Evolutionary conservation across 1,140 invertebrate species (phyloP).

Genomic region (Tetramorium parvispinum): DNA sequence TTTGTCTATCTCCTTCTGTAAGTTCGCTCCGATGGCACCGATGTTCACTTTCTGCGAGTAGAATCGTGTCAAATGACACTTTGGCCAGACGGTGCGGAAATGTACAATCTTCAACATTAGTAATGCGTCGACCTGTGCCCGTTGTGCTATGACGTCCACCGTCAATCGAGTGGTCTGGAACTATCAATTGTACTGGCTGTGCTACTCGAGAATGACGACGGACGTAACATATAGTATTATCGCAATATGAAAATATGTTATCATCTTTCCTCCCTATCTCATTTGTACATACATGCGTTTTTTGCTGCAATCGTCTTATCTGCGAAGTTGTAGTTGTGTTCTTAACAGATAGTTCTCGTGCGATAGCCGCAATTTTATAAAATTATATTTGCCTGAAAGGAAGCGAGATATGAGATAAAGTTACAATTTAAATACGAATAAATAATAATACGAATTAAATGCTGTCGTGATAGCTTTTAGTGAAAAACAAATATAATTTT

Average conservation of each 20-base stretch:
- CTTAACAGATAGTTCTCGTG: not conserved
- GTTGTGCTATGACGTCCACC: not conserved
- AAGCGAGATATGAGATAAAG: not conserved
- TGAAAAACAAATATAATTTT: no score
- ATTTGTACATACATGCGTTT: not conserved
- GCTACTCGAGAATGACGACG: not conserved
- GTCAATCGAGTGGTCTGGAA: not conserved
- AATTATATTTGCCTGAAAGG: not conserved
- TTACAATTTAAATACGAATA: not conserved
- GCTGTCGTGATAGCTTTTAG: no score
- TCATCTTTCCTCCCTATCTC: not conserved
- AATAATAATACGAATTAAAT: no score
- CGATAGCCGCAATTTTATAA: not conserved
- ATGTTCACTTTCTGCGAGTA: not conserved
- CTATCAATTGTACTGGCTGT: not conserved
- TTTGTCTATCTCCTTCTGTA: not conserved
- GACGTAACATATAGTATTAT: not conserved
- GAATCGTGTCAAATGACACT: not conserved
- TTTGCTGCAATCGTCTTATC: not conserved
- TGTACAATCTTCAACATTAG: not conserved
- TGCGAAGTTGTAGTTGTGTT: not conserved
- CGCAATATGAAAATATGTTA: not conserved
- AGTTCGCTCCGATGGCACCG: no score
- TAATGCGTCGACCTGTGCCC: not conserved
- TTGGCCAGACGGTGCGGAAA: not conserved